Evolutionary conservation across 92 coral and sea anemone species (phyloP).

Genomic region (Epizoanthus fatuus): DNA sequence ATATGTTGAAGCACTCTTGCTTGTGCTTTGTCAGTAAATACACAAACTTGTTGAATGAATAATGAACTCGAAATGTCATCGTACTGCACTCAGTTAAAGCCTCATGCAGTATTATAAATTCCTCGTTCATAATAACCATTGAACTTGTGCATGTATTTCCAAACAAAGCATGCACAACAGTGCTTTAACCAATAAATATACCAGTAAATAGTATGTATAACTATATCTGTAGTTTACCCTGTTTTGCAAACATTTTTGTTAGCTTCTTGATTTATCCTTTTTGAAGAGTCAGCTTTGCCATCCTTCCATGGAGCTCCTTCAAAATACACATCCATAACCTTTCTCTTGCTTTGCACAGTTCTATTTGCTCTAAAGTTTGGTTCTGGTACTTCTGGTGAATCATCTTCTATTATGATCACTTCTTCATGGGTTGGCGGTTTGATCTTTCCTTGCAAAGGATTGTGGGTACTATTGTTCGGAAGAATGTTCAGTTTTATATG

Average conservation of each 20-base stretch:
- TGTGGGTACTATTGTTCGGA: background rate
- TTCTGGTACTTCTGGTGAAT: background rate
- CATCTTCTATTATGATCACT: conserved; percentile 17
- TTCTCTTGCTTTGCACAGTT: background rate
- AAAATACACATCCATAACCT: background rate
- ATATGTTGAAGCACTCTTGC: too few relatives aligned
- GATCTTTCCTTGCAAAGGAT: background rate
- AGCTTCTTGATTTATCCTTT: background rate
- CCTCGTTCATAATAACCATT: too few relatives aligned
- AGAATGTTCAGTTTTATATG: background rate
- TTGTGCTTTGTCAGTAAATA: too few relatives aligned
- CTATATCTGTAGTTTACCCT: background rate
- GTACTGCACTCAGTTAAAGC: too few relatives aligned
- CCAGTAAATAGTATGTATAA: too few relatives aligned
- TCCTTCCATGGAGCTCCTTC: background rate
- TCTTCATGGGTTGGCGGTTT: background rate
- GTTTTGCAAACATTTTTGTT: background rate
- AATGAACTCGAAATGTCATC: too few relatives aligned
- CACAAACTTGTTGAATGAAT: too few relatives aligned
- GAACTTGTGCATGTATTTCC: too few relatives aligned
- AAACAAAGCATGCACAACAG: too few relatives aligned
- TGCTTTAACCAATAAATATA: too few relatives aligned
- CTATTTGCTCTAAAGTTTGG: background rate
- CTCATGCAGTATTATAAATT: too few relatives aligned
- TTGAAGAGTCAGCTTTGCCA: background rate